A percentile compares a stretch with the other conserved stretches of the same genome.
Conservation (phyloP, 2,888 invertebrate species). For the Cerceris ruficornis region DNA sequence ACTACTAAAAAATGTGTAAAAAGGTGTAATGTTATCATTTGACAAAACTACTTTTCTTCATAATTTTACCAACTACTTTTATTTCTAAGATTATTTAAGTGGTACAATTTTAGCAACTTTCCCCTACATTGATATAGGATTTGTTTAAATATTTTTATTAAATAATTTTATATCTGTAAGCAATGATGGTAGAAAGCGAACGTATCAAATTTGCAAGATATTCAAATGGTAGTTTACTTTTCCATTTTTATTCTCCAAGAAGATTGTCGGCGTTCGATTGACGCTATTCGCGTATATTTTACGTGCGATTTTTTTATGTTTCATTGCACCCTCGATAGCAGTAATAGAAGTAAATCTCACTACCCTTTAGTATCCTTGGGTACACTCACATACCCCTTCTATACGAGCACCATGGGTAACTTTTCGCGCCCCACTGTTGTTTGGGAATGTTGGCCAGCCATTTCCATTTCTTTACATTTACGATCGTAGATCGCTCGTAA, state of each 20-base stretch:
- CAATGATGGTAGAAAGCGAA: not conserved
- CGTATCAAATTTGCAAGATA: not conserved
- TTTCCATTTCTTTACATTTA: slow-evolving; percentile 6
- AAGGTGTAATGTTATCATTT: too few relatives aligned
- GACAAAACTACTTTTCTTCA: too few relatives aligned
- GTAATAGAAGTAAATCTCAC: slow-evolving; percentile 35
- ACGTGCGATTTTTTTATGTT: slow-evolving; percentile 18
- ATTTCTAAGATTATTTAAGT: too few relatives aligned
- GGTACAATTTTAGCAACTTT: too few relatives aligned
- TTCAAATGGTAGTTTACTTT: not conserved
- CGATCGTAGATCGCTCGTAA: slow-evolving; percentile 1
- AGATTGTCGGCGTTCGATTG: too few relatives aligned
- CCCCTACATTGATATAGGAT: not conserved
- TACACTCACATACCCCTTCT: slow-evolving; percentile 18
- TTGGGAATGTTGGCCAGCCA: slow-evolving; percentile 9
- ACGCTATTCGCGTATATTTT: not conserved
- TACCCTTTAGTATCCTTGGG: slow-evolving; percentile 11
- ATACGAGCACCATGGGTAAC: slow-evolving; percentile 6
- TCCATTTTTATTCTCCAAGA: not conserved
- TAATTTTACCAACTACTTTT: too few relatives aligned
- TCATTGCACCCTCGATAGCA: slow-evolving; percentile 7
- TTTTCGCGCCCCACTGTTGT: not conserved
- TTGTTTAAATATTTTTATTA: not conserved
- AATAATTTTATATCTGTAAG: not conserved
- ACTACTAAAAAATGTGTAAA: too few relatives aligned